Base-by-base conservation (phyloP, 2,113 vertebrate genomes). In the Pampusana beccarii region DNA sequence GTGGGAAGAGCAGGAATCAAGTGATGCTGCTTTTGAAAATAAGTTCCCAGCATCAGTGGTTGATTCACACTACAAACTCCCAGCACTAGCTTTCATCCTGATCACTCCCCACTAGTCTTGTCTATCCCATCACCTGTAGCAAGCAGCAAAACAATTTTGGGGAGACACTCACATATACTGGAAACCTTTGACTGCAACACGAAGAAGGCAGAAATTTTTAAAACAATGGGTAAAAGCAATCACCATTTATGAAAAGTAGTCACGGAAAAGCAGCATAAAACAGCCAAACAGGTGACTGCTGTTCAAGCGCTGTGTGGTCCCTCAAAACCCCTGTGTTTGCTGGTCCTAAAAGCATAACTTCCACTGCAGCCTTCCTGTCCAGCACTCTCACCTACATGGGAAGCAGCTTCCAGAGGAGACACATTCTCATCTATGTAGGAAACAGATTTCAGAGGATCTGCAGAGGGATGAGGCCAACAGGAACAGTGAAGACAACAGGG, bases 381-480 rank as follows among this genome's bases (percentile, higher is more conserved):
- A 46, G 24, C 36, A 26, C 57, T 36, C 64, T 77, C 79, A 90
- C 56, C 62, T 65, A 42, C 0, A 0, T 6, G 2, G 62, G 67
- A 67, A 86, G 34, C n/a, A 26, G n/a, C 72, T 93, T 93, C 90
- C 38, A 0, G 42, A 96, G 85, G 67, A 80, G 81, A 53, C 0
- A 0, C 1, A 0, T 69, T 65, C 72, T 92, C 38, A 60, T 21
- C 83, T 73, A 16, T 2, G 14, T 2, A 81, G 93, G 91, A 94
- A 96, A 93, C 69, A 29, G 11, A 86, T 87, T 79, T 46, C 83
- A 46, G 64, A 91, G 67, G 71, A 69, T 28, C 48, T 72, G 61
- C 10, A 5, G 25, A 88, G 48, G 18, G 33, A 53, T 57, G 58
- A 77, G 57, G 80, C 48, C 80, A 84, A 92, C 86, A 93, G 89